Evolutionary conservation across 2,113 vertebrate species (phyloP), one percentile per base, ranked within the genome.

Genomic region (Semicossyphus pulcher): DNA sequence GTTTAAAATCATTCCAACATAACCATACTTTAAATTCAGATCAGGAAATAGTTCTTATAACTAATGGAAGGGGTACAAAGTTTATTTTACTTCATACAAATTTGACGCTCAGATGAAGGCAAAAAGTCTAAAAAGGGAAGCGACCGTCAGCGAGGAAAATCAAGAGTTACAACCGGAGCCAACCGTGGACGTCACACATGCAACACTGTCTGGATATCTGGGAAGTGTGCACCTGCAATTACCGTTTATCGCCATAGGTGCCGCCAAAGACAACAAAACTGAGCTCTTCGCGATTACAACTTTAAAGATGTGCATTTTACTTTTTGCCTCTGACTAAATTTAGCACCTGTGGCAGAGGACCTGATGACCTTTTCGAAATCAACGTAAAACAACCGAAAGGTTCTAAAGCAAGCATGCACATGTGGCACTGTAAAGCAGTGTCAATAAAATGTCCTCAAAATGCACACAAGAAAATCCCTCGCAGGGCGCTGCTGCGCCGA

Each of bases 391-490:
- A n/a, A 39, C 26, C 11, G 10, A 37, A 37, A n/a, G 18, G 36
- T 32, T 28, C 34, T 37, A 41, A 42, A 67, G 63, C 51, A 41
- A 7, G n/a, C 21, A 31, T 23, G 15, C 37, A 2, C 20, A 36
- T 16, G 1, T 31, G 5, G 4, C 7, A 37, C 8, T 48, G 9
- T 0, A n/a, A 65, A 26, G 59, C 20, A 42, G 57, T 49, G 59
- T 64, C 8, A 76, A 60, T 1, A 42, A 64, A 68, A 47, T 36
- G 28, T 32, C 36, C 20, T 56, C 8, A 28, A 54, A 41, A 80
- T 31, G 23, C 47, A 76, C 25, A 14, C 0, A 4, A 39, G 29
- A 44, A 62, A 78, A 70, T 48, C 20, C 41, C 34, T 70, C 18
- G 53, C 5, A 72, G 3, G 25, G 10, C 3, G 8, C 16, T 20